A percentile compares a stretch with the other conserved stretches of the same genome.
phyloP scores from a whole-genome alignment of 2,888 invertebrate genomes.

The Ormia ochracea region DNA sequence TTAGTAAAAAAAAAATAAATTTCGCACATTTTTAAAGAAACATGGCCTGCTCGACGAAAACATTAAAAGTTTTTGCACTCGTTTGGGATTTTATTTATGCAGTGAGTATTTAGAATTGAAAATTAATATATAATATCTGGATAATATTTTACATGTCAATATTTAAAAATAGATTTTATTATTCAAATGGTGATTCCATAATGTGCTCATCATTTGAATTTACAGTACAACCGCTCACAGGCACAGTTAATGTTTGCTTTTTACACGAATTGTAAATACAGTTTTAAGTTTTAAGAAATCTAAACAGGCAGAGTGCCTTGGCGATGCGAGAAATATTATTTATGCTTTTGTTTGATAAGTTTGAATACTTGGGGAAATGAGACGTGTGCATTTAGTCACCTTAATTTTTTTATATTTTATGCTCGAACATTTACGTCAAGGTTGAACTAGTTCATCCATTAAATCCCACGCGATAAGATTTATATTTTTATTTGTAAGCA shows the following conservation, averaged over 20 bases:
- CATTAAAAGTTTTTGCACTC: conserved; percentile 68
- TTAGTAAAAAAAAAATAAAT: conserved; percentile 14
- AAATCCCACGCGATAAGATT: not conserved
- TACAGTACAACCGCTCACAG: not conserved
- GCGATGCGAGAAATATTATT: not conserved
- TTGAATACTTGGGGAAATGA: not conserved
- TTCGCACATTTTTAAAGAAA: too few relatives aligned
- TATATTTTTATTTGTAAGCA: not conserved
- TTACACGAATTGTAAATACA: not conserved
- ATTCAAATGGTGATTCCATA: not conserved
- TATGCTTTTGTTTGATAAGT: not conserved
- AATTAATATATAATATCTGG: not conserved
- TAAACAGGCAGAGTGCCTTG: not conserved
- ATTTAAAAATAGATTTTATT: conserved; percentile 16
- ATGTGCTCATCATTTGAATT: conserved; percentile 55
- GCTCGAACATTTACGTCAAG: conserved; percentile 18
- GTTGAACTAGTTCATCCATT: not conserved
- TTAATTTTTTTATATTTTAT: not conserved
- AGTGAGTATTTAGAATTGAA: conserved; percentile 65
- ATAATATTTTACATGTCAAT: not conserved
- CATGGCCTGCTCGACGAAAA: conserved; percentile 72
- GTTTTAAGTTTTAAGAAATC: not conserved
- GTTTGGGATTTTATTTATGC: conserved; percentile 71
- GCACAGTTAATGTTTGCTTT: not conserved
- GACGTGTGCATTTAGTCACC: not conserved